Evolutionary conservation across 1,140 invertebrate species (phyloP), one percentile per base, ranked within the genome.

Genomic region (Neodiprion fabricii): DNA sequence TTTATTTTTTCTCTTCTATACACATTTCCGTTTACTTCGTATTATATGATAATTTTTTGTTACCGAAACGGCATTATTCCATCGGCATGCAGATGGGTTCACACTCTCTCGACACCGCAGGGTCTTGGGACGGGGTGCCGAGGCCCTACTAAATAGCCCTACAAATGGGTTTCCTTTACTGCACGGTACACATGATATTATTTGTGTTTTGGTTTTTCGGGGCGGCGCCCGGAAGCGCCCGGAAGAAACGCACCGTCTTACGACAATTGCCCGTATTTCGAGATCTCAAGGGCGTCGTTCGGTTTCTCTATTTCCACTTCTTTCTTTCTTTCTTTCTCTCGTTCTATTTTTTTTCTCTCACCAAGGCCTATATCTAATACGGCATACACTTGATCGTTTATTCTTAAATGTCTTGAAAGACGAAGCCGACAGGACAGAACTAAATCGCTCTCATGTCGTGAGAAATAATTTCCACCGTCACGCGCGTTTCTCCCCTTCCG

Each of bases 181-280:
- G 78, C 78, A 77, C 78, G 79, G 66, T 23, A 72, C 23, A 77
- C 72, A 79, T 77, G 79, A 80, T 82, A 82, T 87, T 87, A 86
- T 87, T 87, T 87, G 85, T 86, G 82, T 87, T 87, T 87, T 86
- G 85, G 86, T 87, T 87, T 85, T 85, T 83, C 77, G 78, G 85
- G 87, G 86, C 83, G 85, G 79, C 76, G 79, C 80, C 80, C 82
- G 85, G 83, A 84, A 86, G 80, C n/a, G n/a, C 50, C 53, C 72
- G 53, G 53, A 49, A 66, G 72, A 40, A 49, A 69, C 70, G 66
- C 75, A 73, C 73, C 73, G 74, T 70, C 70, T 49, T 69, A 85
- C 28, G 28, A 40, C 84, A 83, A 87, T 85, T 84, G 80, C 73
- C 81, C 79, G 77, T 82, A 81, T 83, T 78, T 78, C 69, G 72